Evolutionary conservation across 1,140 invertebrate genomes (phyloP), one percentile per base, ranked within the genome.

Genomic region (Mactra quadrangularis): DNA sequence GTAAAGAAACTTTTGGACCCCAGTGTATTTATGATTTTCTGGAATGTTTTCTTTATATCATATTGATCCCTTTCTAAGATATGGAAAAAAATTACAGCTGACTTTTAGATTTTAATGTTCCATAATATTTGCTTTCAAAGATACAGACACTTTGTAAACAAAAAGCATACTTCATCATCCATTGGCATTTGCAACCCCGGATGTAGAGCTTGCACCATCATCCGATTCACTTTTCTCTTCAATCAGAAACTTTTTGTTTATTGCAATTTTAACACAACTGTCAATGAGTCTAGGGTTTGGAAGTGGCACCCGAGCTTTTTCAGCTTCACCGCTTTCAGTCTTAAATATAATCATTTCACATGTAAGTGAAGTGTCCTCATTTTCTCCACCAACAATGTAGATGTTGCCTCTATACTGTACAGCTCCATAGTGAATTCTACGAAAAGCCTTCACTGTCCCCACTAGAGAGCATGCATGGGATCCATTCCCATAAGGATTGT

Each of bases 341-440:
- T 91, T 88, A 64, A 88, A 90, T 57, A 83, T 78, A 7, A 90
- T 86, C 71, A 91, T 87, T 38, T 89, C 85, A 59, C 88, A 85
- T 47, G 87, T 89, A 25, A 90, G 79, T 7, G 88, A 87, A 9
- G 87, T 70, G 60, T 87, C 72, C 77, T 88, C 85, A 31, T 86
- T 87, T 75, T 89, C 89, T 0, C 90, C 90, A 0, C 90, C 90
- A 0, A 91, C 62, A 1, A 91, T 84, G 53, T 88, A 85, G 4
- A 91, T 84, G 17, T 86, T 86, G 0, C 90, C 90, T 17, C 87
- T 87, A 9, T 88, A 86, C 53, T 91, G 89, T 45, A 90, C 85
- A 11, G 90, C 85, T 9, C 90, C 90, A 47, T 89, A 91, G 52
- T 91, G 90, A 17, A 90, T 89, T 31, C 88, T 74, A 35, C 89